phyloP scores from a whole-genome alignment of 37 sponge, comb jelly and placozoan species.

The Ephydatia muelleri region DNA sequence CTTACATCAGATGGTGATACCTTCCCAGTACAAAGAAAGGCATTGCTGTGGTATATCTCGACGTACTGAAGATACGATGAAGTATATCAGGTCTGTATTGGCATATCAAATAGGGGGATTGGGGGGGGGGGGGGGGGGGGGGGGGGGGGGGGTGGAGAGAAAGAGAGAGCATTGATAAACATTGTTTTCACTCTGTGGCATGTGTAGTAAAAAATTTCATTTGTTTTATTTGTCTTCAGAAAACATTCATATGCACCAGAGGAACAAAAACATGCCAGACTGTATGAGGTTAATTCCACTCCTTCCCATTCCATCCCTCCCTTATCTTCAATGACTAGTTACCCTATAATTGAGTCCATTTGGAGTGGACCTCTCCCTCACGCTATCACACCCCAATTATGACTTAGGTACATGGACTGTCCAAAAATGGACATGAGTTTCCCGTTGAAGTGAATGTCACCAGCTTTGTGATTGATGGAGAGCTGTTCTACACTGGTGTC shows the following conservation, averaged over 20 bases:
- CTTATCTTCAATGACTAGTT: no score
- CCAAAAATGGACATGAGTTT: slow-evolving; percentile 53
- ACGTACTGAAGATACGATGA: slow-evolving; percentile 32
- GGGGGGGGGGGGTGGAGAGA: no score
- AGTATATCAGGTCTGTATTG: slow-evolving; percentile 42
- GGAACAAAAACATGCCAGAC: slow-evolving; percentile 71
- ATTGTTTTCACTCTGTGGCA: no score
- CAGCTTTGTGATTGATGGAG: slow-evolving; percentile 69
- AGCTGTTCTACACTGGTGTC: slow-evolving; percentile 65
- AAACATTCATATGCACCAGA: slow-evolving; percentile 65
- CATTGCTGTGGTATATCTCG: slow-evolving; percentile 58
- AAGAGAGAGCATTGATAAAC: no score
- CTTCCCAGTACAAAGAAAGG: slow-evolving; percentile 45
- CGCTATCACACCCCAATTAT: not conserved
- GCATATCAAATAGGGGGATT: not conserved
- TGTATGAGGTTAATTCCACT: slow-evolving; percentile 32
- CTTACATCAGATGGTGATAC: slow-evolving; percentile 53
- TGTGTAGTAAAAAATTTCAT: not conserved
- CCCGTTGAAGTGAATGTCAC: slow-evolving; percentile 64
- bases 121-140: not conserved
- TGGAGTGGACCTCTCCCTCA: no score
- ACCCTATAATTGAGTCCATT: no score
- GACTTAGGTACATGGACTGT: slow-evolving; percentile 43
- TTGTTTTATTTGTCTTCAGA: slow-evolving; percentile 9
- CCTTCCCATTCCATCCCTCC: not conserved